A percentile compares a stretch with the other conserved stretches of the same genome.
Evolutionary conservation across 2,113 vertebrate genomes (phyloP).

Genomic region (Sander lucioperca): DNA sequence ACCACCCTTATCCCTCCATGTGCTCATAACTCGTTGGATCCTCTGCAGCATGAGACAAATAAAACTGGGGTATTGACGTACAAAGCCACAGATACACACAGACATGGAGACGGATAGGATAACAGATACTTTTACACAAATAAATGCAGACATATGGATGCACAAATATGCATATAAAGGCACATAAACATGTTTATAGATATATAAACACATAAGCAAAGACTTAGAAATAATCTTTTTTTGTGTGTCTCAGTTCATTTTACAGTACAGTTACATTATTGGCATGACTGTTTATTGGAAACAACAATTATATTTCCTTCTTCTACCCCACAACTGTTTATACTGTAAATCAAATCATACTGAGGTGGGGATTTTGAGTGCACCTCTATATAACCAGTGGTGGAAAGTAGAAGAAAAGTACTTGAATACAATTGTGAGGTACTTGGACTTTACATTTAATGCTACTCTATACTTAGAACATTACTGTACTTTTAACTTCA

Average conservation of each 20-base stretch:
- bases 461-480: background rate
- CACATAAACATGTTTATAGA: constrained; percentile 15
- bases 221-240: background rate
- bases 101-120: constrained; percentile 35
- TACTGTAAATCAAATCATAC: background rate
- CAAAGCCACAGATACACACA: constrained; percentile 40
- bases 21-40: constrained; percentile 51
- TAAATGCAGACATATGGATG: constrained; percentile 31
- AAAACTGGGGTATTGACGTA: constrained; percentile 48
- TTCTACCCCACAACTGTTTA: background rate
- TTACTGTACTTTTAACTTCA: background rate
- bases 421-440: background rate
- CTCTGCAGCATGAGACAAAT: constrained; percentile 49
- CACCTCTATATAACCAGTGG: background rate
- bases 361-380: background rate
- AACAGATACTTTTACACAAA: constrained; percentile 43
- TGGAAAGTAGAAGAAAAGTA: background rate
- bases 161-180: background rate
- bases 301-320: background rate
- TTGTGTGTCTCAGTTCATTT: background rate
- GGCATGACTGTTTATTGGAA: background rate
- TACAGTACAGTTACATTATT: background rate
- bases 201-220: constrained; percentile 28
- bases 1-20: constrained; percentile 33
- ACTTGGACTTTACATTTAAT: background rate